Base-by-base conservation (phyloP, 2,888 invertebrate genomes). In the Eristalis intricaria region DNA sequence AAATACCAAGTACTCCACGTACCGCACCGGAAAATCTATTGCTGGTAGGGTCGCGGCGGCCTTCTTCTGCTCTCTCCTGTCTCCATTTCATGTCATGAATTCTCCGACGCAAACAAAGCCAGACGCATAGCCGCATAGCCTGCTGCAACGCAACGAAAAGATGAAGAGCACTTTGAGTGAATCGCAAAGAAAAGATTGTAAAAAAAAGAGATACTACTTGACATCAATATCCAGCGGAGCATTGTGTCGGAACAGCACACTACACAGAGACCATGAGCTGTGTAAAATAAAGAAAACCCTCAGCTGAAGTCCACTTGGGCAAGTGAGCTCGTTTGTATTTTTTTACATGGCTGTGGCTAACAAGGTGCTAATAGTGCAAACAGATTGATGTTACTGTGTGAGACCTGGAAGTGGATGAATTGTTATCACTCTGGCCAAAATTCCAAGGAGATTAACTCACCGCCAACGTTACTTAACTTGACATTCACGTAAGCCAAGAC, bases 21-120 rank as follows among this genome's bases (percentile, higher is more conserved):
- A 82, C 82, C 70, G 82, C 69, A 82, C 85, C 82, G 85, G 82
- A 86, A 86, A 86, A 86, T 74, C 43, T 68, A 77, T 74, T 43
- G 64, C 76, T 64, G 50, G 50, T 50, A 50, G 50, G 19, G 50
- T 64, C 81, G 68, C 56, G 56, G 8, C 26, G 50, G 4, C 0
- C 2, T n/a, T 50, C 50, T 8, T 8, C 50, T 50, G 50, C 50
- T 50, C 50, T 19, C 50, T 7, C 19, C 50, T 8, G 43, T 50
- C 8, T 50, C n/a, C n/a, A 43, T n/a, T 43, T n/a, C 50, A 78
- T 84, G 64, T 81, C 58, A 70, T 38, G 70, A 38, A 74, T 65
- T 66, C 61, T 84, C 80, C 71, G 84, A 74, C 73, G 75, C 64
- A 60, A 78, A 78, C 63, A 78, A 82, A 65, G 13, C 10, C 35